Evolutionary conservation across 2,113 vertebrate genomes (phyloP).

Genomic region (Thryonomys swinderianus): DNA sequence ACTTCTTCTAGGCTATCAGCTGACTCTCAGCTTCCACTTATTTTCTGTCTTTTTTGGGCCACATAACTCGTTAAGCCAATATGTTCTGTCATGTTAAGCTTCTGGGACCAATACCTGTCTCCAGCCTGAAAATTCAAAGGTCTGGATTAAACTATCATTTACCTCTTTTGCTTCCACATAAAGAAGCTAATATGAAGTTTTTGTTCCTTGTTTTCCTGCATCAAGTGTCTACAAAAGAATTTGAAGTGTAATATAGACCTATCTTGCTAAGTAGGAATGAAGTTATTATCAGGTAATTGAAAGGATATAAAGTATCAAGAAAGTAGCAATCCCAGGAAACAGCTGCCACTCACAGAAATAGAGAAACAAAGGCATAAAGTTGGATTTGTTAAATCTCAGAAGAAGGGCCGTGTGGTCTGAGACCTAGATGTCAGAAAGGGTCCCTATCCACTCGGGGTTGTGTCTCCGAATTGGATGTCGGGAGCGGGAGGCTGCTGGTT

Average conservation of each 20-base stretch:
- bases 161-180: background rate
- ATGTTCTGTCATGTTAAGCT: background rate
- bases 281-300: background rate
- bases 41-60: background rate
- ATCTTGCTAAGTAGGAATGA: background rate
- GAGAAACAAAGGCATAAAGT: background rate
- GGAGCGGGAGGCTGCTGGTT: background rate
- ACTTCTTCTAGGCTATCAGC: background rate
- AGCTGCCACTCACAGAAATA: background rate
- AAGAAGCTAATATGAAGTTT: background rate
- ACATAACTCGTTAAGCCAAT: background rate
- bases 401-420: accelerated
- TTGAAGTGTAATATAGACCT: background rate
- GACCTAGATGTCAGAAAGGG: background rate
- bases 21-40: background rate
- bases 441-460: background rate
- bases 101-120: background rate
- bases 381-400: background rate
- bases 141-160: background rate
- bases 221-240: background rate
- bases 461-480: background rate
- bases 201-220: background rate
- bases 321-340: background rate
- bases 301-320: background rate
- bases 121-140: background rate